Evolutionary conservation across 2,797 vertebrate species (phyloP), one percentile per base, ranked within the genome.

Genomic region (Arrhamphus sclerolepis): DNA sequence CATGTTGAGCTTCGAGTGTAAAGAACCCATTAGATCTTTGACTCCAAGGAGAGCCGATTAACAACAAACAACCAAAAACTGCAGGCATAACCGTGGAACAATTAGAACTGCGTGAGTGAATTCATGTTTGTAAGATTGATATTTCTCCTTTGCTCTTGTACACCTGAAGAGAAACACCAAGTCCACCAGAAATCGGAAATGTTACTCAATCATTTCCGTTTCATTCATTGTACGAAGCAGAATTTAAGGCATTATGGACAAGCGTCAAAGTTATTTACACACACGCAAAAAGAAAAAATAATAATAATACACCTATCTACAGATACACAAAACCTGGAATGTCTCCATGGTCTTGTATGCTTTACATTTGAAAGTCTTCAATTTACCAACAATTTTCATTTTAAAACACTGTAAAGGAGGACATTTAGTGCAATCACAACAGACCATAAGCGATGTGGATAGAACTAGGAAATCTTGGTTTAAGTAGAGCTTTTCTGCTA

Each of bases 161-260:
- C 57, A 76, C 74, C 67, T 70, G 63, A 75, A 76, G 66, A 62
- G 49, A 63, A 66, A 66, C 72, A 69, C 67, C 8, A 29, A 56
- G 54, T 77, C 66, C 56, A 81, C 46, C 74, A 62, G 55, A 83
- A 76, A 50, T 56, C 74, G 60, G 55, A 83, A 76, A 50, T 56
- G 55, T 75, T 60, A 62, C 70, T 85, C 71, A 57, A 66, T 68
- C 24, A 49, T 71, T 79, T 75, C 53, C 58, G 46, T 72, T 81
- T 59, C 76, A 88, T 77, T 89, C 58, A 77, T 80, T 86, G 72
- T 86, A 89, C 80, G 72, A 85, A 88, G 89, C 87, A 85, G 80
- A 88, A 85, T 82, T 91, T 94, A 94, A 94, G 93, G 92, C 93
- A 85, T 89, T 92, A 92, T 81, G 51, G 56, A 93, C 89, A 92